Evolutionary conservation across 2,113 vertebrate genomes (phyloP), one percentile per base, ranked within the genome.

Genomic region (Tonatia bakeri): DNA sequence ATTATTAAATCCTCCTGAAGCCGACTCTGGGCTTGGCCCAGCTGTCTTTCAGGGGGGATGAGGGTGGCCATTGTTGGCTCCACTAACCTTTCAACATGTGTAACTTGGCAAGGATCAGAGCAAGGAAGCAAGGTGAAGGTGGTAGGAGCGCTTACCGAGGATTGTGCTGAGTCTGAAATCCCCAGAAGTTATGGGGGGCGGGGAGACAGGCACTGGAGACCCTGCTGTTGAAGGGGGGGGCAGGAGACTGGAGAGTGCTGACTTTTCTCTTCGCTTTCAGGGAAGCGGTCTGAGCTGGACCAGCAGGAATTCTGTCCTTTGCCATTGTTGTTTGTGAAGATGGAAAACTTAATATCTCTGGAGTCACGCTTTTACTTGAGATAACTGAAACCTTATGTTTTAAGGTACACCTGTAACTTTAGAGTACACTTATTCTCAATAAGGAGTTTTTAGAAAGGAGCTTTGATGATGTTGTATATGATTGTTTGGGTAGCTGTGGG

Each of bases 271-370:
- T 43, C 70, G 28, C 83, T 75, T 77, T 91, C 75, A 52, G 94
- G 77, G 50, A 67, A 26, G 77, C 56, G 0, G 45, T 70, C 64
- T 79, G 90, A 70, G 72, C 85, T 22, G 72, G 33, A 52, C 45
- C 45, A 52, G 36, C 67, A 20, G 54, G 38, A 84, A 52, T 73
- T 96, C 92, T 95, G 75, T 72, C 87, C n/a, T 94, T 84, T 81
- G 87, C 50, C n/a, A 47, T 80, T 85, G 59, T 95, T 94, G 82
- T 91, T 93, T 81, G 72, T 61, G 87, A 76, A 94, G 84, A 81
- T 84, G 70, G 69, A 92, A 73, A 69, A 28, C n/a, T 94, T 91
- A 65, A 0, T 82, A 33, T 79, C 72, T 61, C 36, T 90, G 59
- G 88, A 94, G 69, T 83, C 75, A 33, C 73, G 73, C 36, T 92